Conservation (phyloP, 2,888 invertebrate species). For the Tachina lurida region DNA sequence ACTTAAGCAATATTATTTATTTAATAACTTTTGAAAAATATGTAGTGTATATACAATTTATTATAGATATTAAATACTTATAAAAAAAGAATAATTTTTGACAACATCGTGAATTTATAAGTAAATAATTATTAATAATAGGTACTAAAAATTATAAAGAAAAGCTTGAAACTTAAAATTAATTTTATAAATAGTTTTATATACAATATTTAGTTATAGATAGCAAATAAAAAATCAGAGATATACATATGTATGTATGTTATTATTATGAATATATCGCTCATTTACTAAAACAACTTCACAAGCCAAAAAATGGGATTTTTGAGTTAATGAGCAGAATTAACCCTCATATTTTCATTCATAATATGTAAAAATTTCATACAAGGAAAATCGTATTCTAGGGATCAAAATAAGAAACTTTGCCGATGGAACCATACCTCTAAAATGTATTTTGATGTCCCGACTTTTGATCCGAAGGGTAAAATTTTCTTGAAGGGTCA, state of each 20-base stretch:
- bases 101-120: conserved; percentile 6
- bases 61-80: conserved; percentile 37
- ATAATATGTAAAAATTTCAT: background rate
- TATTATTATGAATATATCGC: no score
- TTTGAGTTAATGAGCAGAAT: no score
- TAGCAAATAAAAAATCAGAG: background rate
- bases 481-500: no score
- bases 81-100: background rate
- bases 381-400: no score
- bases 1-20: conserved; percentile 60
- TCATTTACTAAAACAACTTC: no score
- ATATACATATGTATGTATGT: background rate
- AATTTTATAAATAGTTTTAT: conserved; percentile 36
- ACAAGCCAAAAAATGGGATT: no score
- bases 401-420: no score
- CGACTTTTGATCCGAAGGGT: no score
- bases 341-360: no score
- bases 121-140: background rate
- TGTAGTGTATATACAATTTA: conserved; percentile 58
- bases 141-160: background rate
- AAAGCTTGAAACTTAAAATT: conserved; percentile 23
- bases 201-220: conserved; percentile 25
- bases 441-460: no score
- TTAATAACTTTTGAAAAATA: conserved; percentile 53
- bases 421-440: no score